These are phyloP conservation scores for Garra rufa DNA, from an alignment of 2,113 vertebrate genomes.

Conservation along the genomic window DNA sequence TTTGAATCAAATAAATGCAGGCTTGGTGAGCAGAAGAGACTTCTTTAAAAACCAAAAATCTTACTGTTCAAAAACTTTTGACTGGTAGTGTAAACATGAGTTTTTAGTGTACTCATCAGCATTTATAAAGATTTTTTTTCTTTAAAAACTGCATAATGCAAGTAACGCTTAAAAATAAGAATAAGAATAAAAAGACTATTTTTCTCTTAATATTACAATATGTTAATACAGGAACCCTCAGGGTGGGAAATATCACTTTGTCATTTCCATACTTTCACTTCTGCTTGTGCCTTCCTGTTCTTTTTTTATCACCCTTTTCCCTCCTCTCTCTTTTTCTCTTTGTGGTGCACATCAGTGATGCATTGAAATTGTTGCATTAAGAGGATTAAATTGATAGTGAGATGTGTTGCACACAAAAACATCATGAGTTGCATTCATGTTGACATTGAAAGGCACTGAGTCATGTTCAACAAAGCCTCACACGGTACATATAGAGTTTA, in stretches of 20 bases:
- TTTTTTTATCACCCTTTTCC: neutral
- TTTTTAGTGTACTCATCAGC: too few species aligned
- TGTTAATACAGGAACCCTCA: conserved; percentile 54
- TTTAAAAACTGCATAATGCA: neutral
- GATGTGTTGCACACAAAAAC: conserved; percentile 5
- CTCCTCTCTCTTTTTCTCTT: neutral
- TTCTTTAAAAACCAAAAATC: too few species aligned
- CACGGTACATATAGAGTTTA: neutral
- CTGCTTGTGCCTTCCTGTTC: neutral
- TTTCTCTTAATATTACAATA: conserved; percentile 40
- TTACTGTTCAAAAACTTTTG: too few species aligned
- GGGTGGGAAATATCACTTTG: neutral
- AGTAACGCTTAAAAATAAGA: neutral
- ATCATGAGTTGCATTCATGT: neutral
- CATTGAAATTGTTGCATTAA: conserved; percentile 31
- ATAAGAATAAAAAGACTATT: neutral
- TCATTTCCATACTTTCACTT: neutral
- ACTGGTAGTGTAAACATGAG: too few species aligned
- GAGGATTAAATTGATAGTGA: neutral
- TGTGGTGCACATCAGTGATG: neutral
- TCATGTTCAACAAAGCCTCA: conserved; percentile 16
- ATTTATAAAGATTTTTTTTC: too few species aligned
- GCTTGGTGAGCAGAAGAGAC: too few species aligned
- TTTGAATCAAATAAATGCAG: too few species aligned
- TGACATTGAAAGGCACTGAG: conserved; percentile 15